Evolutionary conservation across 2,113 vertebrate species (phyloP), one percentile per base, ranked within the genome.

Genomic region (Rostratula benghalensis): DNA sequence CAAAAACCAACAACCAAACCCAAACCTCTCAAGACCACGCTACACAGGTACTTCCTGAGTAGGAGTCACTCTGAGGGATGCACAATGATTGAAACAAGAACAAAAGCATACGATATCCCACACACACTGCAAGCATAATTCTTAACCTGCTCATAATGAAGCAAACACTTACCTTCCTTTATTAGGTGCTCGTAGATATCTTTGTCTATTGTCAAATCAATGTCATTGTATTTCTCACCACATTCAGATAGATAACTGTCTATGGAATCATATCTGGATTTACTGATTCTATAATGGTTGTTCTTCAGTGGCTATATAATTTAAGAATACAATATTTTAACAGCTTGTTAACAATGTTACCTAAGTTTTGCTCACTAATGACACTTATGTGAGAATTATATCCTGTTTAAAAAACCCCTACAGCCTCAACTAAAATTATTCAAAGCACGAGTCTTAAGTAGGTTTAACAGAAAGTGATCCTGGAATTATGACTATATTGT

Each of bases 191-290:
- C 97, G 93, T 99, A 98, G 98, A 99, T 99, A 73, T 99, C 98
- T 94, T 98, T 99, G 91, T 99, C 99, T 96, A 99, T 99, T 28
- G 98, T 99, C 97, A 99, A 95, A 88, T 99, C 98, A 61, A 99
- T 99, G 98, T 99, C 99, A 83, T 99, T 99, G 97, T 99, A 99
- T 96, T 99, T 99, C 95, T 99, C 99, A 30, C 99, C 98, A 77
- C 99, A 99, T 94, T 98, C 97, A 53, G 99, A 99, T 53, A 99
- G 98, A 97, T 99, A 99, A 98, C 99, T 99, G 98, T 99, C 99
- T 95, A 99, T 99, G 27, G 99, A 99, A 95, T 99, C 99, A 45
- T 99, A 99, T 94, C 99, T 98, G 33, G 99, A 99, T 97, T 99
- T 99, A 98, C 98, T 98, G 96, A 99, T 99, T 97, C 98, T 98